A percentile compares a stretch with the other conserved stretches of the same genome.
phyloP scores from a whole-genome alignment of 2,113 vertebrate genomes.

The Corvus cornix region DNA sequence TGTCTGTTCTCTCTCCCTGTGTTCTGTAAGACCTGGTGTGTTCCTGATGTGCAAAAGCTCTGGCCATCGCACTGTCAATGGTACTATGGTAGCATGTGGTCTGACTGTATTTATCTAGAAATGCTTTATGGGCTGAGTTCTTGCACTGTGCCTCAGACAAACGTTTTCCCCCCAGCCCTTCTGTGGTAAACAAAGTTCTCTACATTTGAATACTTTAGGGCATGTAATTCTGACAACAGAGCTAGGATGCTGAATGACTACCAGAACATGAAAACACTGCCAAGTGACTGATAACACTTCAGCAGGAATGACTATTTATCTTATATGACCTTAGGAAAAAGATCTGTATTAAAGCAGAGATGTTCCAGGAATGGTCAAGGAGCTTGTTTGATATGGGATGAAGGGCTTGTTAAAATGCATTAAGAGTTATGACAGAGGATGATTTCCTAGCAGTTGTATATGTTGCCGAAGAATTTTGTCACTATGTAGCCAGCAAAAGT shows the following conservation, averaged over 20 bases:
- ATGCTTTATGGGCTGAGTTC: neutral
- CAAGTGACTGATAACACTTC: neutral
- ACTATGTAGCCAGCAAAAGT: neutral
- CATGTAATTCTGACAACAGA: neutral
- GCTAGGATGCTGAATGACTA: neutral
- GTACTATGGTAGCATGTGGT: neutral
- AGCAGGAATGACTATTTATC: neutral
- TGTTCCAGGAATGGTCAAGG: neutral
- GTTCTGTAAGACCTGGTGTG: neutral
- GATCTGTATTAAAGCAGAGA: neutral
- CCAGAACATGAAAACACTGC: neutral
- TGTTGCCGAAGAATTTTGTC: neutral
- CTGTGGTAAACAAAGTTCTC: neutral
- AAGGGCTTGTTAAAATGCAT: constrained; percentile 15
- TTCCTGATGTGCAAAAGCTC: neutral
- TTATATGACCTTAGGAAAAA: neutral
- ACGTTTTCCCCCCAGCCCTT: neutral
- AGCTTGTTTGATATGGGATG: neutral
- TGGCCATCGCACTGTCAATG: accelerated
- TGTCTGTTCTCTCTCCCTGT: neutral
- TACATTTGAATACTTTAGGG: neutral
- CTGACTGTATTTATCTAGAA: neutral
- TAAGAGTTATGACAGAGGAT: neutral
- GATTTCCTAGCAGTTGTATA: neutral
- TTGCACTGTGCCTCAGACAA: neutral